Percentiles rank a stretch among this genome's conserved stretches.
Conservation (phyloP, 2,113 vertebrate species). For the Microtus montanus region DNA sequence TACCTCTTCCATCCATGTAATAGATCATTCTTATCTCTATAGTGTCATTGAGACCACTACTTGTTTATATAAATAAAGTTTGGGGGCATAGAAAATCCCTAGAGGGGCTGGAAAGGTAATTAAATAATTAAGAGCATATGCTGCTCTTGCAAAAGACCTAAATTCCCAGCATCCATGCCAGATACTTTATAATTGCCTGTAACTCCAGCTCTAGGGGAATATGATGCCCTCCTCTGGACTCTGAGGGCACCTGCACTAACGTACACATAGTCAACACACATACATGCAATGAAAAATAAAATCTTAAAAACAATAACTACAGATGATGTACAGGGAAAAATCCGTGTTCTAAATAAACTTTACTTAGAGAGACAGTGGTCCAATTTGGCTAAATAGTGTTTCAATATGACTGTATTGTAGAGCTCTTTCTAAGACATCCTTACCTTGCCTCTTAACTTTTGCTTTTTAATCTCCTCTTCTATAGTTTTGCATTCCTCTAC, state of each 20-base stretch:
- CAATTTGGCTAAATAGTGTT: not conserved
- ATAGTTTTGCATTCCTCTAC: not conserved
- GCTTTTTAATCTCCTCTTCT: not conserved
- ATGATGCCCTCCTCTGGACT: not conserved
- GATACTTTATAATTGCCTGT: too few species aligned
- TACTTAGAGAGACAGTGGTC: not conserved
- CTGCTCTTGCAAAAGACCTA: not conserved
- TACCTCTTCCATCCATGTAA: not conserved
- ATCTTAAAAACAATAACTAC: not conserved
- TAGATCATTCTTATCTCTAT: not conserved
- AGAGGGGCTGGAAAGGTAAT: not conserved
- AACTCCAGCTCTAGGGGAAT: not conserved
- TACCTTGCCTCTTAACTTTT: not conserved
- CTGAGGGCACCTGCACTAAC: too few species aligned
- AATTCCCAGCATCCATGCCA: not conserved
- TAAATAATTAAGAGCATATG: not conserved
- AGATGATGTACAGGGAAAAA: not conserved
- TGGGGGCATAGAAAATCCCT: not conserved
- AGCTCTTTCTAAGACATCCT: not conserved
- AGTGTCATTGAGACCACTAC: not conserved
- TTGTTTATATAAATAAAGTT: not conserved
- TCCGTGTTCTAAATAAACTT: not conserved
- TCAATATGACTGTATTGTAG: not conserved
- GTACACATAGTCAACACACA: not conserved
- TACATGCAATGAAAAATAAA: not conserved